Evolutionary conservation across 1,140 invertebrate genomes (phyloP), one percentile per base, ranked within the genome.

Genomic region (Drosophila micromelanica): DNA sequence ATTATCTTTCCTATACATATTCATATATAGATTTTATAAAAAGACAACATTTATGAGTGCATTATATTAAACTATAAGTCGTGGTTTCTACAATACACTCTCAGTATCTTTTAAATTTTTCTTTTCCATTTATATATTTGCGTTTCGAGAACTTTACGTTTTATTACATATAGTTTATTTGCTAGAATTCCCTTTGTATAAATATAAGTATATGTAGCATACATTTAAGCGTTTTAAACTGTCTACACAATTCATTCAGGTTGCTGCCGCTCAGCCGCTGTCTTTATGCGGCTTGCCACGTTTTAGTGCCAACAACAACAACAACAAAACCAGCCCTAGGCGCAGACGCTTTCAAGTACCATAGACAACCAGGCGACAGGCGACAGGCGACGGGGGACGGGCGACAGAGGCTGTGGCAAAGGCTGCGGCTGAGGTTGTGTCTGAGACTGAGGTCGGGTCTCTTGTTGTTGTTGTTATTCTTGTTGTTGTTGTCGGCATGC

Each of bases 321-420:
- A 43, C 42, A 80, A 72, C 8, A 38, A 71, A 60, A 69, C 8
- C 62, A 73, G 57, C 84, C 84, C 68, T 40, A 84, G 84, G 79
- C 73, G 64, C 84, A 89, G 84, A 87, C 76, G 79, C 76, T 73
- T 74, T 89, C 85, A 89, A 87, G 84, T 84, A 69, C 67, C 84
- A 82, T 71, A 87, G 78, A 78, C 74, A 72, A 67, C 15, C 63
- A 23, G 43, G 42, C 68, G 46, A 23, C 48, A 7, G 27, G 0
- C 27, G 27, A 27, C 27, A 5, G 27, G 1, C 27, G 27, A 6
- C 27, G 6, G 51, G 27, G 52, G 45, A n/a, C 27, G 27, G 27
- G 1, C 27, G 27, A 6, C 27, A 27, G 51, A 37, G 52, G 45
- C 52, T 23, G 40, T 2, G 42, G 15, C 51, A 12, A 40, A 27